These are phyloP conservation scores for Lymantria monacha DNA, from an alignment of 2,888 invertebrate genomes.

Conservation along the genomic window DNA sequence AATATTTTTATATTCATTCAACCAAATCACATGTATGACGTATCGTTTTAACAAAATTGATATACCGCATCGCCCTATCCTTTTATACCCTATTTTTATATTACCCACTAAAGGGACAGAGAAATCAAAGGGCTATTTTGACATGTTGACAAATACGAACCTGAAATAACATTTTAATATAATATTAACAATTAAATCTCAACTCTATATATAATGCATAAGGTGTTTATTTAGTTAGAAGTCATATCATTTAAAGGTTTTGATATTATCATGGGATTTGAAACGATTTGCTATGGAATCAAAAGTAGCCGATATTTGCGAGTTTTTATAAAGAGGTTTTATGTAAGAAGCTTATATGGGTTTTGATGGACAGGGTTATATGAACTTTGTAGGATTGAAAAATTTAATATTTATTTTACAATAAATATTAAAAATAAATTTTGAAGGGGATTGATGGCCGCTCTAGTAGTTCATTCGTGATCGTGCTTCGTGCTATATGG, in stretches of 20 bases:
- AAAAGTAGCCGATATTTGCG: constrained; percentile 49
- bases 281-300: constrained; percentile 64
- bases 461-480: too few species aligned
- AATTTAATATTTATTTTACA: constrained; percentile 15
- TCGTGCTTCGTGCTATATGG: too few species aligned
- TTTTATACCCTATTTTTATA: constrained; percentile 49
- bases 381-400: constrained; percentile 25
- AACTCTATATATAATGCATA: constrained; percentile 10
- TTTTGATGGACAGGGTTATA: constrained; percentile 35
- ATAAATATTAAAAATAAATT: too few species aligned
- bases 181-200: constrained; percentile 9
- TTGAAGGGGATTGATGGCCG: too few species aligned
- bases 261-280: constrained; percentile 67
- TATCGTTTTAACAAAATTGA: constrained; percentile 62
- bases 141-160: constrained; percentile 74
- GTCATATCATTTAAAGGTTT: constrained; percentile 49
- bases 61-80: constrained; percentile 50
- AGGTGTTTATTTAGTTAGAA: constrained; percentile 11
- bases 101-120: constrained; percentile 59
- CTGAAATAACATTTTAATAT: constrained; percentile 58
- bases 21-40: constrained; percentile 36
- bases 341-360: constrained; percentile 46
- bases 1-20: constrained; percentile 22
- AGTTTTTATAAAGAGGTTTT: constrained; percentile 40
- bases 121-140: constrained; percentile 78